These are phyloP conservation scores for Gymnopithys bicolor DNA, from an alignment of 2,797 vertebrate species.

Conservation along the genomic window DNA sequence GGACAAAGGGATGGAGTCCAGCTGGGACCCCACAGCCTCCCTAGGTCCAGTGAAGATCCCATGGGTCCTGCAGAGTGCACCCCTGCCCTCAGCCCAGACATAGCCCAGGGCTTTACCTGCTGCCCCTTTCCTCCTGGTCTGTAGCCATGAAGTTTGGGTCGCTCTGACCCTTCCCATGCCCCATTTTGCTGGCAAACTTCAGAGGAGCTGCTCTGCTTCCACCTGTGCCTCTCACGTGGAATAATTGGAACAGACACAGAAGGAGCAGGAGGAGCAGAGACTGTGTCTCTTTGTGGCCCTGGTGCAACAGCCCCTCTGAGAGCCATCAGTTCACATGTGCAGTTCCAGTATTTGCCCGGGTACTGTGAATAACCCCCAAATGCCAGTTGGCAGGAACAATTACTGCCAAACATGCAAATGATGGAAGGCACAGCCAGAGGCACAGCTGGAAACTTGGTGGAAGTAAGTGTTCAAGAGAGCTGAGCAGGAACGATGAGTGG, in stretches of 20 bases:
- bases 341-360: neutral
- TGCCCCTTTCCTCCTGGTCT: neutral
- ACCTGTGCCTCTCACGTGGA: neutral
- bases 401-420: neutral
- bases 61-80: neutral
- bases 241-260: neutral
- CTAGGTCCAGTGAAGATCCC: neutral
- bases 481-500: neutral
- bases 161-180: rapidly evolving
- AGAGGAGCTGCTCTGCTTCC: neutral
- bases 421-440: neutral
- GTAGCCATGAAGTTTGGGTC: neutral
- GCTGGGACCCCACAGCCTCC: neutral
- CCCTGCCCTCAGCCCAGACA: neutral
- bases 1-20: neutral
- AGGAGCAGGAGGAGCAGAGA: neutral
- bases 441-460: neutral
- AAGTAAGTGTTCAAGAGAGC: neutral
- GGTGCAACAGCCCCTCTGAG: neutral
- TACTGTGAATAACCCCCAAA: neutral
- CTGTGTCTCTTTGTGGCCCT: neutral
- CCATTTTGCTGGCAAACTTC: neutral
- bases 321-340: neutral
- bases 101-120: neutral
- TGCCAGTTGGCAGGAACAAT: neutral